These are phyloP conservation scores for Mythimna albipuncta DNA, from an alignment of 2,888 invertebrate species.

Conservation along the genomic window DNA sequence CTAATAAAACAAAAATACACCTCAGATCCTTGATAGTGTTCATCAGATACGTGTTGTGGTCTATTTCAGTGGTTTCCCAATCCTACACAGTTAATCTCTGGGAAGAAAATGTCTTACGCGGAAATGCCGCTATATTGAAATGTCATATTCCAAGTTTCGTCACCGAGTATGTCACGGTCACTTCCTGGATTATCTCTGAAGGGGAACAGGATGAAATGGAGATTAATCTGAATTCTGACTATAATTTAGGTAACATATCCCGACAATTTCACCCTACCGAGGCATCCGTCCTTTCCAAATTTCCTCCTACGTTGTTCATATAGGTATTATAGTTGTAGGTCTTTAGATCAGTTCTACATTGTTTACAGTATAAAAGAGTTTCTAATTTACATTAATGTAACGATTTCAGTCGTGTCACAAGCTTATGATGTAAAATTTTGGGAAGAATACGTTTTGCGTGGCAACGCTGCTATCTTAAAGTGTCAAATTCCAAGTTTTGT, in stretches of 20 bases:
- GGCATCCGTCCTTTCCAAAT: conserved; percentile 49
- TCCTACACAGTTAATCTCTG: conserved; percentile 97
- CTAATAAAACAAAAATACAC: conserved; percentile 9
- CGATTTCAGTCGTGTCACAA: conserved; percentile 96
- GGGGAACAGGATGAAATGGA: conserved; percentile 88
- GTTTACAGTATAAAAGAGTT: not conserved
- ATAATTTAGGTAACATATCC: conserved; percentile 81
- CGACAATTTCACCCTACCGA: conserved; percentile 33
- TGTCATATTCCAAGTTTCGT: conserved; percentile 98
- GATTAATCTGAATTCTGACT: conserved; percentile 86
- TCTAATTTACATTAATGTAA: conserved; percentile 39
- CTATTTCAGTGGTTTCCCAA: conserved; percentile 95
- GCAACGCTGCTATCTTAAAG: conserved; percentile 97
- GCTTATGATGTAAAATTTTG: conserved; percentile 97
- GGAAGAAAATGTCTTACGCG: conserved; percentile 97
- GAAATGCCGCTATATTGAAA: conserved; percentile 97
- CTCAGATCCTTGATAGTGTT: conserved; percentile 5
- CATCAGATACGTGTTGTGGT: conserved; percentile 20
- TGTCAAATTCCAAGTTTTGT: conserved; percentile 98
- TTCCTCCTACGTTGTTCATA: conserved; percentile 33
- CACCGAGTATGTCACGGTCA: conserved; percentile 96
- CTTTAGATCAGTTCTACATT: not conserved
- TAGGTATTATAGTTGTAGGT: not conserved
- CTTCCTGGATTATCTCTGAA: conserved; percentile 95
- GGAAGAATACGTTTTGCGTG: conserved; percentile 97